These are phyloP conservation scores for Bufo bufo DNA, from an alignment of 2,113 vertebrate species.

Conservation along the genomic window DNA sequence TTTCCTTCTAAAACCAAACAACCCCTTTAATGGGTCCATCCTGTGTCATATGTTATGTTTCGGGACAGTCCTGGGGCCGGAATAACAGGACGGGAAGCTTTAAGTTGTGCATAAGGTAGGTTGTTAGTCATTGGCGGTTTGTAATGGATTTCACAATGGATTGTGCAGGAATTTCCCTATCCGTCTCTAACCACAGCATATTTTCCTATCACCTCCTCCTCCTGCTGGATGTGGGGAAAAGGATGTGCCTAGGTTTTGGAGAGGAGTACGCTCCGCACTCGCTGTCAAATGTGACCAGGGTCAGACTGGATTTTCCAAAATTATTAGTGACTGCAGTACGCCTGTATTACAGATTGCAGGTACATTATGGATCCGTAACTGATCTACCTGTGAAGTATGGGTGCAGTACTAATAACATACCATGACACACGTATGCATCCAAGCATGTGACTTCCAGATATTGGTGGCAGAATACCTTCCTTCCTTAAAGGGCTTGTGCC, in stretches of 20 bases:
- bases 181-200: constrained; percentile 1
- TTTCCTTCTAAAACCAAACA: no score
- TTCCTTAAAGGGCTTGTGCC: no score
- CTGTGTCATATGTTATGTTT: neutral
- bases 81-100: neutral
- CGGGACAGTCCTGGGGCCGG: neutral
- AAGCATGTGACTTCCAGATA: no score
- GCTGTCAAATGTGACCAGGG: neutral
- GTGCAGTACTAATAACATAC: neutral
- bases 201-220: neutral
- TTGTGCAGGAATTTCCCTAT: neutral
- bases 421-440: neutral
- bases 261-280: neutral
- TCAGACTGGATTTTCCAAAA: neutral
- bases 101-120: neutral
- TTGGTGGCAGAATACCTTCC: no score
- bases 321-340: neutral
- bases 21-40: no score
- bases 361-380: neutral
- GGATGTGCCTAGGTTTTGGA: neutral
- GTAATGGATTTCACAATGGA: neutral
- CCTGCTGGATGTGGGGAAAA: neutral
- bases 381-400: neutral
- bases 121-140: neutral
- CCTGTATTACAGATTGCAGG: no score